These are phyloP conservation scores for Chelon labrosus DNA, from an alignment of 2,797 vertebrate genomes.

Conservation along the genomic window DNA sequence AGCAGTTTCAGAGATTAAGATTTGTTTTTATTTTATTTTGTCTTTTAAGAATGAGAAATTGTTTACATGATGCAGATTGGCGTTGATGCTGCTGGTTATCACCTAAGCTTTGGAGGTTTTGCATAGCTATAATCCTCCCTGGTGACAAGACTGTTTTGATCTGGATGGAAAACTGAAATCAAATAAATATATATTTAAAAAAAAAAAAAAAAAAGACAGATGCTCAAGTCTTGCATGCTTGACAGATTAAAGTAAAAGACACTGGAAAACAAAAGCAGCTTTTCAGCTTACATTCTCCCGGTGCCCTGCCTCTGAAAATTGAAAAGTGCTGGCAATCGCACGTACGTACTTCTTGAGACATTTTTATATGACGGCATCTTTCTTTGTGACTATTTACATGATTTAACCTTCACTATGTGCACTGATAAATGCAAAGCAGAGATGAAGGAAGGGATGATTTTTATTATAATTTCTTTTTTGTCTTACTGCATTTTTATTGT, in stretches of 20 bases:
- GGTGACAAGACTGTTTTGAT: conserved; percentile 48
- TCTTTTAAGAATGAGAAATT: not conserved
- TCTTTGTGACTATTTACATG: conserved; percentile 12
- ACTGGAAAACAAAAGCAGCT: conserved; percentile 59
- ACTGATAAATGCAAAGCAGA: not conserved
- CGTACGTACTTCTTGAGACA: not conserved
- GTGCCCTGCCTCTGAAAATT: conserved; percentile 36
- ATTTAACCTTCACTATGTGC: conserved; percentile 14
- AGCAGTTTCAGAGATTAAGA: not conserved
- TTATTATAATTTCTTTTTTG: not conserved
- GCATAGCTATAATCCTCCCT: conserved; percentile 61
- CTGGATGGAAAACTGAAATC: conserved; percentile 44
- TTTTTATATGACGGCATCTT: conserved; percentile 37
- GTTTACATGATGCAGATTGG: conserved; percentile 18
- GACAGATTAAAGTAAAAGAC: conserved; percentile 56
- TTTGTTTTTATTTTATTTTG: not conserved
- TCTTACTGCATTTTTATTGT: not conserved
- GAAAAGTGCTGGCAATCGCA: conserved; percentile 42
- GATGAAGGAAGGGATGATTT: not conserved
- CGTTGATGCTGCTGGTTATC: conserved; percentile 68
- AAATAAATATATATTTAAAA: conserved; percentile 32
- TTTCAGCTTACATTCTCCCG: conserved; percentile 44
- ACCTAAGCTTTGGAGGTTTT: conserved; percentile 50
- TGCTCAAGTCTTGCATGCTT: conserved; percentile 35
- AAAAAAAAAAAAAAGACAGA: conserved; percentile 28